phyloP scores from a whole-genome alignment of 2,113 vertebrate genomes.

The Coptodon rendalli region DNA sequence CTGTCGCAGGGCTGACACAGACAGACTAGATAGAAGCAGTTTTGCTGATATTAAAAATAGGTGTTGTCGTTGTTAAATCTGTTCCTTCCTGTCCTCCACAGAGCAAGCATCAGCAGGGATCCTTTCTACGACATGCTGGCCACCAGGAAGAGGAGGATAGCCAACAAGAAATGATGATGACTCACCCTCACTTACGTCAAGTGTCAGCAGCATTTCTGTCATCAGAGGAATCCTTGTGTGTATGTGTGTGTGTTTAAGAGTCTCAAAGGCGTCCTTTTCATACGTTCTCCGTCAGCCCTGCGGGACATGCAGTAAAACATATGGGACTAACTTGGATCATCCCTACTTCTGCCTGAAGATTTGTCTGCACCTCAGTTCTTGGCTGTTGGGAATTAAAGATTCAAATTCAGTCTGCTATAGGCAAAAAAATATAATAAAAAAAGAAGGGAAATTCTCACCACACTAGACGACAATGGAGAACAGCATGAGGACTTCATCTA shows the following conservation, averaged over 20 bases:
- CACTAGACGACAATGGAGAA: neutral
- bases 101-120: slow-evolving; percentile 97
- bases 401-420: neutral
- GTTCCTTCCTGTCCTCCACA: slow-evolving; percentile 47
- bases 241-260: neutral
- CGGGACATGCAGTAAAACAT: neutral
- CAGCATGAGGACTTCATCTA: neutral
- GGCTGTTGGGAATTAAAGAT: neutral
- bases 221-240: neutral
- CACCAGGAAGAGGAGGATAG: slow-evolving; percentile 92
- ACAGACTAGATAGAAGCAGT: neutral
- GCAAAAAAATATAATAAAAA: neutral
- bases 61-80: neutral
- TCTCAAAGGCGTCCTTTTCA: neutral
- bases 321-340: neutral
- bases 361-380: neutral
- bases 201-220: neutral
- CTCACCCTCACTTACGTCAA: neutral
- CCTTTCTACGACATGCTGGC: slow-evolving; percentile 99
- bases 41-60: neutral
- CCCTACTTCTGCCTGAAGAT: neutral
- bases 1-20: neutral
- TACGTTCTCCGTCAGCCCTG: neutral
- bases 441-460: neutral
- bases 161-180: slow-evolving; percentile 86